Conservation (phyloP, 1,140 invertebrate species). For the Rhagoletis pomonella region DNA sequence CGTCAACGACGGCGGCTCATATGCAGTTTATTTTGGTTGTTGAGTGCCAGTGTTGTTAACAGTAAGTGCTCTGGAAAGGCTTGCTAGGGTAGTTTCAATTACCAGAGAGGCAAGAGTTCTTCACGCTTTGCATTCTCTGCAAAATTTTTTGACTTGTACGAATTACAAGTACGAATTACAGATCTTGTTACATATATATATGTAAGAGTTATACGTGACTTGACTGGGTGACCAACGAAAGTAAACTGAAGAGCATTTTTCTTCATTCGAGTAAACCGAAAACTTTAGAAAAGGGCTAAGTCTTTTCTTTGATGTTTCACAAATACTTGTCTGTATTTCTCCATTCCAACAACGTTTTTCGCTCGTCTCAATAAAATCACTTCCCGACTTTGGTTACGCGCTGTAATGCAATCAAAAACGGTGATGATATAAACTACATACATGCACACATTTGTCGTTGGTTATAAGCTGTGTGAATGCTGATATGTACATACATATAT, state of each 20-base stretch:
- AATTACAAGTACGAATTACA: neutral
- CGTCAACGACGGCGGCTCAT: neutral
- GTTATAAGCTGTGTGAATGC: neutral
- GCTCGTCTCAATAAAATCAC: conserved; percentile 14
- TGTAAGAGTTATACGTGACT: conserved; percentile 71
- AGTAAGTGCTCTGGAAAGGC: neutral
- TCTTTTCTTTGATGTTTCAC: neutral
- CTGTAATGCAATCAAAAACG: conserved; percentile 16
- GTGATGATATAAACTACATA: conserved; percentile 32
- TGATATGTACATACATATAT: neutral
- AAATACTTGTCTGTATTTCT: neutral
- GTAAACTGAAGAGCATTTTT: conserved; percentile 59
- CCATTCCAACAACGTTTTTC: neutral
- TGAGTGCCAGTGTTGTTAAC: neutral
- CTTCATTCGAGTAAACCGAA: conserved; percentile 56
- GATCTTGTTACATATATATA: neutral
- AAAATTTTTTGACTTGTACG: neutral
- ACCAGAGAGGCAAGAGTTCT: neutral
- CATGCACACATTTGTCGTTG: neutral
- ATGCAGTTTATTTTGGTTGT: conserved; percentile 9
- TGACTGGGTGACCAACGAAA: conserved; percentile 56
- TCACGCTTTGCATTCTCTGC: neutral
- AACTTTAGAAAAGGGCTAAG: conserved; percentile 46
- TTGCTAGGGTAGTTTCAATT: neutral
- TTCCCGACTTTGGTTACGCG: conserved; percentile 10